Base-by-base conservation (phyloP, 37 sponge, comb jelly and placozoan genomes). In the Hormiphora californensis region DNA sequence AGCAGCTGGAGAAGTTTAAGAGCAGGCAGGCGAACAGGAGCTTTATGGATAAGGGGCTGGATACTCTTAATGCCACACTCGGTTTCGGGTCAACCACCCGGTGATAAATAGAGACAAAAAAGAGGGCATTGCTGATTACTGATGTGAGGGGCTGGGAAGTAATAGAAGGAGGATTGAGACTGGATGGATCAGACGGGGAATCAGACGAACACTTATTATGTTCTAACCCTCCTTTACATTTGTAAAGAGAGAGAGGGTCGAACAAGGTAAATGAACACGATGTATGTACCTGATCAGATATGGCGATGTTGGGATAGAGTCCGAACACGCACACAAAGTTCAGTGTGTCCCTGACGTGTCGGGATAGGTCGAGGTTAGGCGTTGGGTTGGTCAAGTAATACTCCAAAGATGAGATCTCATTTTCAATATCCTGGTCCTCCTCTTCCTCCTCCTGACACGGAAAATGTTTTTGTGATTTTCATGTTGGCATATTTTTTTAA, bases 261-360 rank as follows among this genome's bases (percentile, higher is more conserved):
- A 46, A 17, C 51, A 46, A 46, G 12, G 8, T 46, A 17, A 12
- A 46, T 17, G 51, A 8, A 8, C 51, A 46, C 11, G 51, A 8
- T 17, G 12, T 12, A 39, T 19, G 32, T 41, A 73, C 81, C 81
- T 73, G 81, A 21, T 73, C 81, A 54, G 93, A 87, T 0, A 90
- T 37, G 22, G 96, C 96, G 44, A 95, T 37, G 81, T 95, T 92
- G 38, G 96, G 96, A 87, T 95, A 95, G 46, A 95, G 90, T 0
- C 96, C 96, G 46, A 73, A 73, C 81, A 73, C 81, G 46, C 46
- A 73, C 27, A 73, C 81, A 28, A 73, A 73, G 81, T 73, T 73
- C 1, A 73, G 46, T 5, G 81, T 73, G 81, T 73, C 81, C 27
- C 81, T 43, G 25, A 73, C 81, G 5, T 73, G 81, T 73, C 81